Conservation (phyloP, 2,888 invertebrate species). For the Phoenoteleia sp. region DNA sequence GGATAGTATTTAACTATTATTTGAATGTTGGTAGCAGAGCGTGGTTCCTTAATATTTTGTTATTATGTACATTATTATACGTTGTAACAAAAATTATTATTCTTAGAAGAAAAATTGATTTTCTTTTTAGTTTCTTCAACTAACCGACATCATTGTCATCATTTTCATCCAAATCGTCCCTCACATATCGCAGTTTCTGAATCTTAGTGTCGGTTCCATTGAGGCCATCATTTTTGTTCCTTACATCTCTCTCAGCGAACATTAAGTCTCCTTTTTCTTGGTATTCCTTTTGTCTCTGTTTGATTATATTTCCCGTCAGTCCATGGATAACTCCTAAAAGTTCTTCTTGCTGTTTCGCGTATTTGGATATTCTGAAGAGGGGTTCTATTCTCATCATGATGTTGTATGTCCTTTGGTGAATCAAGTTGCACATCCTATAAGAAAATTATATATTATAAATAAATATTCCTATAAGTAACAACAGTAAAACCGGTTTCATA, state of each 20-base stretch:
- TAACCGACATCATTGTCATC: conserved; percentile 86
- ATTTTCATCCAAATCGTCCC: conserved; percentile 87
- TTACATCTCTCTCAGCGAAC: conserved; percentile 53
- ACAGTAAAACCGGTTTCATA: no score
- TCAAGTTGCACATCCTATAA: conserved; percentile 87
- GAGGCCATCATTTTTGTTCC: conserved; percentile 48
- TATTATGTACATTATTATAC: background rate
- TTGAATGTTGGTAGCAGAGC: no score
- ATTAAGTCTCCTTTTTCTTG: conserved; percentile 69
- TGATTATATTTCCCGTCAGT: conserved; percentile 86
- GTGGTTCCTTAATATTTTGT: no score
- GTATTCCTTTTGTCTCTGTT: conserved; percentile 77
- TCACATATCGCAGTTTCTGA: conserved; percentile 81
- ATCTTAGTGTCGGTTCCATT: no score
- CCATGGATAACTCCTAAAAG: conserved; percentile 87
- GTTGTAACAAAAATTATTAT: no score
- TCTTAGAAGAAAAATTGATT: no score
- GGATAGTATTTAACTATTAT: no score
- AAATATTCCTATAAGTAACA: no score
- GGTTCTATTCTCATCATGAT: conserved; percentile 86
- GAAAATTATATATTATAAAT: background rate
- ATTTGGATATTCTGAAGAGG: conserved; percentile 87
- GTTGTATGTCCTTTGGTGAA: conserved; percentile 87
- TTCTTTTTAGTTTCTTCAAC: no score
- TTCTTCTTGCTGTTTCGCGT: conserved; percentile 86